These are phyloP conservation scores for Tridacna crocea DNA, from an alignment of 2,888 invertebrate genomes.

Conservation along the genomic window DNA sequence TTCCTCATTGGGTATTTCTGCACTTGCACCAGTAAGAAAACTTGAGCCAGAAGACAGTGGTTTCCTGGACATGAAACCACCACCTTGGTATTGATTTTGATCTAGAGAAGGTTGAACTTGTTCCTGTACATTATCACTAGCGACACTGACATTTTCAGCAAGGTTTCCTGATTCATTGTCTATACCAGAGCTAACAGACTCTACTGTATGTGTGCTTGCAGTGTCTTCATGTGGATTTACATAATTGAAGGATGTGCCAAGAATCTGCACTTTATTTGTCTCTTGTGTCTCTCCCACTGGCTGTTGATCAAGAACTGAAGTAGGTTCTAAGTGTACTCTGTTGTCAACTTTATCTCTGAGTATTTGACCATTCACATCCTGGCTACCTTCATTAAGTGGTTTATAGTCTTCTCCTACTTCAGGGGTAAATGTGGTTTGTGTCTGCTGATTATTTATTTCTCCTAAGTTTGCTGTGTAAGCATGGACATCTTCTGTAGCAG, in stretches of 20 bases:
- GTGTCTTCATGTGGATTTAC: constrained; percentile 22
- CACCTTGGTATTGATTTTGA: constrained; percentile 62
- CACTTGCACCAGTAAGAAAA: constrained; percentile 30
- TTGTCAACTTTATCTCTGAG: background rate
- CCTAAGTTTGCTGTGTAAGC: background rate
- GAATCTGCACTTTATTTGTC: constrained; percentile 9
- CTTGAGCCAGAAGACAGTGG: constrained; percentile 62
- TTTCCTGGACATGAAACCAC: constrained; percentile 66
- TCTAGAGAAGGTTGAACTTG: constrained; percentile 54
- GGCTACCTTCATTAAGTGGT: background rate
- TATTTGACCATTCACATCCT: background rate
- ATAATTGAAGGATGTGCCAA: constrained; percentile 47
- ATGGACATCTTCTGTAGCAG: constrained; percentile 3
- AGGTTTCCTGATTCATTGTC: background rate
- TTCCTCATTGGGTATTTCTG: background rate
- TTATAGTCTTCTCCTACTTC: background rate
- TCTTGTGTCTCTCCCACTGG: background rate
- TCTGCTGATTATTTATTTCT: constrained; percentile 7
- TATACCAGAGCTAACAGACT: constrained; percentile 18
- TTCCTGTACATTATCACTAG: constrained; percentile 50
- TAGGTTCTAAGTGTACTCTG: constrained; percentile 4
- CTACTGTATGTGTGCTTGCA: constrained; percentile 17
- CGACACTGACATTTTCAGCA: constrained; percentile 43
- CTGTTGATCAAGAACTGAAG: background rate
- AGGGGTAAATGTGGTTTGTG: background rate